Evolutionary conservation across 2,797 vertebrate species (phyloP).

Genomic region (Mallotus villosus): DNA sequence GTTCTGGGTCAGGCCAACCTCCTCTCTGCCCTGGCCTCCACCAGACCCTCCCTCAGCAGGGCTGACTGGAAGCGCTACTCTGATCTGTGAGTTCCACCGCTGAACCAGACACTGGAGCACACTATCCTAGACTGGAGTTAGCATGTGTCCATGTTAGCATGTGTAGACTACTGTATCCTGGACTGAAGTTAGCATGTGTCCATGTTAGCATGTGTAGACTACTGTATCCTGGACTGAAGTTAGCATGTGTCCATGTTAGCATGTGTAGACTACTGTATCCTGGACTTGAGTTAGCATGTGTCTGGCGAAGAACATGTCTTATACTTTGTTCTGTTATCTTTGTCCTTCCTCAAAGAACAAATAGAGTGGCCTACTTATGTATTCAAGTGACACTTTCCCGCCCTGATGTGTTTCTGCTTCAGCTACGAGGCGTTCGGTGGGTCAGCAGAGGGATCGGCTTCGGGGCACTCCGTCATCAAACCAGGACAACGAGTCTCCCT

Average conservation of each 20-base stretch:
- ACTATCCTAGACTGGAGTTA: background rate
- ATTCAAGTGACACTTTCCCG: background rate
- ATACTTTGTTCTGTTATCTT: background rate
- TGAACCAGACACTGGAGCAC: background rate
- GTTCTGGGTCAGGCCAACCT: conserved; percentile 80
- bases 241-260: background rate
- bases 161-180: background rate
- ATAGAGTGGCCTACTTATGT: background rate
- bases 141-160: no score
- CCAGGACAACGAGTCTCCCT: conserved; percentile 83
- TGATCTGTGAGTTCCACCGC: conserved; percentile 81
- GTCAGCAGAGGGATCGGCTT: conserved; percentile 72
- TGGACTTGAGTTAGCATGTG: background rate
- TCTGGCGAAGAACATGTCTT: background rate
- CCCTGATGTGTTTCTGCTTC: conserved; percentile 32
- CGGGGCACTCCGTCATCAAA: conserved; percentile 67
- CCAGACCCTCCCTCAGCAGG: conserved; percentile 84
- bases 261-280: background rate
- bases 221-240: background rate
- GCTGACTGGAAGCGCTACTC: conserved; percentile 87
- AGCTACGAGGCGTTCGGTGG: conserved; percentile 88
- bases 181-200: no score
- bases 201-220: background rate
- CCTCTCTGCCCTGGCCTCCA: conserved; percentile 77
- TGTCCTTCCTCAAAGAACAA: background rate